A percentile compares a stretch with the other conserved stretches of the same genome.
Conservation (phyloP, 2,113 vertebrate genomes). For the Takifugu bimaculatus region DNA sequence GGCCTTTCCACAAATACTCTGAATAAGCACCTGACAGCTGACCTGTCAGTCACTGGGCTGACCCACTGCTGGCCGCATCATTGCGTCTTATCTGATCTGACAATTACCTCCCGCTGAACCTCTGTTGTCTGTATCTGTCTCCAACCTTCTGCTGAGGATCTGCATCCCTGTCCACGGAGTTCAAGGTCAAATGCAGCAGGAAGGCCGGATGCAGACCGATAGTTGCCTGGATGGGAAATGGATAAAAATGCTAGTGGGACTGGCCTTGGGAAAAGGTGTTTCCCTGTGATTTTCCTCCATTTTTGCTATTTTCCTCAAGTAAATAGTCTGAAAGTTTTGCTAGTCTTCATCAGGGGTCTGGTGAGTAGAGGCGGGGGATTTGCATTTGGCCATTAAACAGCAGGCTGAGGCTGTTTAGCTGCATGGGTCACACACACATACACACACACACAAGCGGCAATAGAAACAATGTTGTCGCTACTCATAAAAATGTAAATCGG, state of each 20-base stretch:
- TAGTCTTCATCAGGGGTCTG: constrained; percentile 23
- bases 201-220: no score
- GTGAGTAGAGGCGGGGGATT: no score
- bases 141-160: constrained; percentile 13
- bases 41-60: no score
- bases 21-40: no score
- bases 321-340: constrained; percentile 24
- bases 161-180: constrained; percentile 11
- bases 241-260: no score
- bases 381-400: no score
- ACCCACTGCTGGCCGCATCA: neutral
- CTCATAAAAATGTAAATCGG: neutral
- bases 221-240: no score
- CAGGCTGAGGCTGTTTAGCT: neutral
- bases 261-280: constrained; percentile 11
- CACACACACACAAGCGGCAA: constrained; percentile 12
- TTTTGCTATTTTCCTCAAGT: constrained; percentile 3
- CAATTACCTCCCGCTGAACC: constrained; percentile 6
- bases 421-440: neutral
- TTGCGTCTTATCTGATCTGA: constrained; percentile 1
- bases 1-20: no score
- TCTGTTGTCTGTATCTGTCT: constrained; percentile 3
- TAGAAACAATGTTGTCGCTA: constrained; percentile 1
- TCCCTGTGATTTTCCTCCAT: neutral
- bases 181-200: constrained; percentile 8